Conservation (phyloP, 2,888 invertebrate genomes). For the Globia sparganii region DNA sequence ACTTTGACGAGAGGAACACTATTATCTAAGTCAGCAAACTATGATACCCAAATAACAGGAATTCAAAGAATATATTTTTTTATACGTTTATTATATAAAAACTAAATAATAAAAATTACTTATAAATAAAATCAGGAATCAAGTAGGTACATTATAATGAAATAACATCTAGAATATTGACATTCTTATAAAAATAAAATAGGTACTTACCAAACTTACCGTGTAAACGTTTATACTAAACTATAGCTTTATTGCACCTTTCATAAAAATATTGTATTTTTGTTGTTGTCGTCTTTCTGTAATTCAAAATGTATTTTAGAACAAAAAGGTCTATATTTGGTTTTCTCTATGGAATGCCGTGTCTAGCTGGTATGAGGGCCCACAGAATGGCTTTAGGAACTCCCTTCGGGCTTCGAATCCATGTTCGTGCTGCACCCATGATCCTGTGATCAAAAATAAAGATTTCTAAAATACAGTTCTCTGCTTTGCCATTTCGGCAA, state of each 20-base stretch:
- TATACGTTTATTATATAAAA: conserved; percentile 37
- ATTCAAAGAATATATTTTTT: not conserved
- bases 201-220: conserved; percentile 68
- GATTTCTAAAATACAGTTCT: not conserved
- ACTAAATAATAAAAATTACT: conserved; percentile 58
- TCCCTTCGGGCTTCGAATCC: conserved; percentile 77
- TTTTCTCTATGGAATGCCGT: conserved; percentile 75
- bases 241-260: conserved; percentile 14
- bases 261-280: conserved; percentile 11
- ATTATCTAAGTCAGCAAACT: not conserved
- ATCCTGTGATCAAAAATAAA: conserved; percentile 68
- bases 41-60: not conserved
- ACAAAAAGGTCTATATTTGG: not conserved
- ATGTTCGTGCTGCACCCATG: conserved; percentile 78
- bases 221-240: conserved; percentile 54
- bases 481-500: not conserved
- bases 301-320: conserved; percentile 1
- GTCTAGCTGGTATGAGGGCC: conserved; percentile 82
- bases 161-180: conserved; percentile 45
- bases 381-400: conserved; percentile 82
- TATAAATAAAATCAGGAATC: conserved; percentile 50
- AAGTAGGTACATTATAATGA: conserved; percentile 15
- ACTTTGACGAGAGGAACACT: not conserved
- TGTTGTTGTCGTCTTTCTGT: not conserved
- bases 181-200: conserved; percentile 59